These are phyloP conservation scores for Xestia xanthographa DNA, from an alignment of 2,888 invertebrate genomes.

Conservation along the genomic window DNA sequence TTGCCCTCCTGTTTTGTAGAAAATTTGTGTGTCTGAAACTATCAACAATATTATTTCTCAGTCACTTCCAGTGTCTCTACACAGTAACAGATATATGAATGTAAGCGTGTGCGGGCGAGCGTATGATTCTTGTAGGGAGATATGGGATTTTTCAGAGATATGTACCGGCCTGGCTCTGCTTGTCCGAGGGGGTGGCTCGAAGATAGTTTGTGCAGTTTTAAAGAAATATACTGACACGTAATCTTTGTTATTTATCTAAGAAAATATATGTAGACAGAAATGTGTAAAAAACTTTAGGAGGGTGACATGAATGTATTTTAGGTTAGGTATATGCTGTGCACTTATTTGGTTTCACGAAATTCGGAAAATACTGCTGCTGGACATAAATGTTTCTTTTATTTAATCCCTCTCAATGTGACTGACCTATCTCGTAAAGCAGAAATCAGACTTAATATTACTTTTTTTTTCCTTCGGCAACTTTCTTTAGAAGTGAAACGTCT, in stretches of 20 bases:
- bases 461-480: not conserved
- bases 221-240: slow-evolving; percentile 12
- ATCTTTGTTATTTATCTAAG: slow-evolving; percentile 41
- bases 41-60: not conserved
- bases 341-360: not conserved
- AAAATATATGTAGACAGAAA: not conserved
- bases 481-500: not conserved
- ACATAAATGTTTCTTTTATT: not conserved
- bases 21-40: not conserved
- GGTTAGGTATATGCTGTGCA: not conserved
- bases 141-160: slow-evolving; percentile 86
- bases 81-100: slow-evolving; percentile 62
- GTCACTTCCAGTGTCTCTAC: slow-evolving; percentile 57
- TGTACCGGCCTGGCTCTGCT: slow-evolving; percentile 79
- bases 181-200: slow-evolving; percentile 79
- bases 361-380: not conserved
- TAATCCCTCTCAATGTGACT: not conserved
- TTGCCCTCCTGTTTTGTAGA: no score
- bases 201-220: slow-evolving; percentile 44
- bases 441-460: not conserved
- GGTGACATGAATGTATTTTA: not conserved
- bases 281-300: not conserved
- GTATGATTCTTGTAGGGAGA: slow-evolving; percentile 88
- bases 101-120: slow-evolving; percentile 85
- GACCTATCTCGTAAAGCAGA: no score